Percentiles rank a stretch among this genome's conserved stretches.
Evolutionary conservation across 1,140 invertebrate genomes (phyloP).

Genomic region (Colletes gigas): DNA sequence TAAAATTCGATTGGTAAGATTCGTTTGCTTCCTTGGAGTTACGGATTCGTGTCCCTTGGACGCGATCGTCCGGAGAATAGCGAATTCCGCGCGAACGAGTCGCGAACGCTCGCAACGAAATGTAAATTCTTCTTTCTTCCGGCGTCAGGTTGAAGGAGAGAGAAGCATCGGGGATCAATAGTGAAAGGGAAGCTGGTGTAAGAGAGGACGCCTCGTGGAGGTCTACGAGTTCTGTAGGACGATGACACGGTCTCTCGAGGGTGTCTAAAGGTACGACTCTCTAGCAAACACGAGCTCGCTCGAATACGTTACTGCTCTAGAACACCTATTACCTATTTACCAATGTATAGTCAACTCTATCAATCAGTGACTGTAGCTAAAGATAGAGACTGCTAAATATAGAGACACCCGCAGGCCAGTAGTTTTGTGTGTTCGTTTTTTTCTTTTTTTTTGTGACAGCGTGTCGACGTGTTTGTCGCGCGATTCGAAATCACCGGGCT

Average conservation of each 20-base stretch:
- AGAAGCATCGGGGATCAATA: constrained; percentile 19
- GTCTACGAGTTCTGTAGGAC: constrained; percentile 36
- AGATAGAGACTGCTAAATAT: constrained; percentile 75
- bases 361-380: constrained; percentile 74
- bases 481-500: background rate
- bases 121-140: constrained; percentile 2
- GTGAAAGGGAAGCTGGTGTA: background rate
- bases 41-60: background rate
- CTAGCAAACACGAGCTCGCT: constrained; percentile 48
- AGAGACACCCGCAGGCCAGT: constrained; percentile 68
- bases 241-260: constrained; percentile 45
- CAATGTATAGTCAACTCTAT: constrained; percentile 75
- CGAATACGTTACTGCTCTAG: constrained; percentile 67
- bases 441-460: too few species aligned
- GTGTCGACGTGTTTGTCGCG: background rate
- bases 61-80: background rate
- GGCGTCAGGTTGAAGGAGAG: background rate
- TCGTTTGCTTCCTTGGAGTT: background rate
- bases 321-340: constrained; percentile 71
- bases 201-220: constrained; percentile 26
- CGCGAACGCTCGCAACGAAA: background rate
- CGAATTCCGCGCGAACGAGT: background rate
- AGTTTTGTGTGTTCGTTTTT: constrained; percentile 38
- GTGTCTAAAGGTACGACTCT: constrained; percentile 54
- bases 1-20: background rate